Conservation (phyloP, 1,140 invertebrate genomes). For the Zaprionus africanus region DNA sequence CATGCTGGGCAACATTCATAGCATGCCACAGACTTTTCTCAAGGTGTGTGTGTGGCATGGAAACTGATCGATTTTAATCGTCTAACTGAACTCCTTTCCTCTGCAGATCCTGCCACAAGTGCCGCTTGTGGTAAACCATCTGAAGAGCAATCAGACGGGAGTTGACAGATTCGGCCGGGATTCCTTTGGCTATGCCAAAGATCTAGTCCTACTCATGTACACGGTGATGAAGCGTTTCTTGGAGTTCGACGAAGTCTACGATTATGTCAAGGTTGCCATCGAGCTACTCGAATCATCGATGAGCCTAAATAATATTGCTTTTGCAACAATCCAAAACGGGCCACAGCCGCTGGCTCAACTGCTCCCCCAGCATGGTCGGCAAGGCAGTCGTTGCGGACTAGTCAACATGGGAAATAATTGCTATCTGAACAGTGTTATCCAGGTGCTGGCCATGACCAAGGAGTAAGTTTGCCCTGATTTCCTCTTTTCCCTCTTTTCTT, state of each 20-base stretch:
- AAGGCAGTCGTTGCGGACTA: not conserved
- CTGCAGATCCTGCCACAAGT: not conserved
- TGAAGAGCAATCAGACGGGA: not conserved
- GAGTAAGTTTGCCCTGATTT: not conserved
- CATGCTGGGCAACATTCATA: not conserved
- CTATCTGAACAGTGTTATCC: not conserved
- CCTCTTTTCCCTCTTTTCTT: too few relatives aligned
- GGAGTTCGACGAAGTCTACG: not conserved
- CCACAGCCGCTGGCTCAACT: not conserved
- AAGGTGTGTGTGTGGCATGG: not conserved
- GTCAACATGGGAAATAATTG: not conserved
- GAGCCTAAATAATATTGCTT: not conserved
- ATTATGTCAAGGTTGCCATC: not conserved
- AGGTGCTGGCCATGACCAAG: not conserved
- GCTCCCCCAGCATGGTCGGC: not conserved
- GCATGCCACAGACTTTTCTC: not conserved
- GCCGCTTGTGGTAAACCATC: not conserved
- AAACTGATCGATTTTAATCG: not conserved
- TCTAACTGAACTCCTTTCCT: not conserved
- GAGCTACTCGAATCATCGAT: not conserved
- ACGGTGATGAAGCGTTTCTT: not conserved
- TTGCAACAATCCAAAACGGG: not conserved
- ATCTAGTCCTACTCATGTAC: not conserved
- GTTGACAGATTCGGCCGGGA: not conserved
- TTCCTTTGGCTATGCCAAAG: not conserved